Base-by-base conservation (phyloP, 2,113 vertebrate species). In the Sebastes fasciatus region DNA sequence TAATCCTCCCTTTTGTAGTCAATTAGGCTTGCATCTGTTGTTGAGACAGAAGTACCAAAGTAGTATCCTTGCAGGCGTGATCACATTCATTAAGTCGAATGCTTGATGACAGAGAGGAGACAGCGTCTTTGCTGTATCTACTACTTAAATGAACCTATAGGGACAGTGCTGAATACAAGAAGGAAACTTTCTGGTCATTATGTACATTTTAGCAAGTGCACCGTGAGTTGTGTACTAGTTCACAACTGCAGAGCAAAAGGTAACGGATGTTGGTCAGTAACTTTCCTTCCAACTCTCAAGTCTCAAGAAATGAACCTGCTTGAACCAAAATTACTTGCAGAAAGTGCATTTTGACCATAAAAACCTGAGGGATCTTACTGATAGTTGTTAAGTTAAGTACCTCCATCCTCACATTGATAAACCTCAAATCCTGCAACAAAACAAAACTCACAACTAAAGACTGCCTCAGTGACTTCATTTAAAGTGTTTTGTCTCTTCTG, bases 31-130 rank as follows among this genome's bases (percentile, higher is more conserved):
- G 1, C 7, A 67, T 61, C 11, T 74, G 54, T 72, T 6, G 60
- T 12, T 79, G 13, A 88, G 64, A 70, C 62, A 46, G 2, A 77
- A 86, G 58, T n/a, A 67, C 40, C 16, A 79, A 71, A 80, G 78
- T 67, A 76, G 74, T 65, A 85, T 57, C 46, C 48, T 63, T 3
- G 0, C 68, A 60, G 63, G 42, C 63, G 16, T 19, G 40, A 79
- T 79, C 46, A 67, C 74, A 82, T 17, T 87, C 66, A 62, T 76
- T 23, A 75, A 26, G 49, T 63, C 8, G 79, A 76, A 72, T 17
- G 11, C 55, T 34, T 68, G 51, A 79, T 70, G 4, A 65, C n/a
- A 83, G 80, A 68, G 62, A 42, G 12, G 16, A 79, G 14, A 26
- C 43, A 1, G 42, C 40, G 42, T 58, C 9, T 72, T 19, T 52